Conservation (phyloP, 2,113 vertebrate genomes). For the Mungos mungo region DNA sequence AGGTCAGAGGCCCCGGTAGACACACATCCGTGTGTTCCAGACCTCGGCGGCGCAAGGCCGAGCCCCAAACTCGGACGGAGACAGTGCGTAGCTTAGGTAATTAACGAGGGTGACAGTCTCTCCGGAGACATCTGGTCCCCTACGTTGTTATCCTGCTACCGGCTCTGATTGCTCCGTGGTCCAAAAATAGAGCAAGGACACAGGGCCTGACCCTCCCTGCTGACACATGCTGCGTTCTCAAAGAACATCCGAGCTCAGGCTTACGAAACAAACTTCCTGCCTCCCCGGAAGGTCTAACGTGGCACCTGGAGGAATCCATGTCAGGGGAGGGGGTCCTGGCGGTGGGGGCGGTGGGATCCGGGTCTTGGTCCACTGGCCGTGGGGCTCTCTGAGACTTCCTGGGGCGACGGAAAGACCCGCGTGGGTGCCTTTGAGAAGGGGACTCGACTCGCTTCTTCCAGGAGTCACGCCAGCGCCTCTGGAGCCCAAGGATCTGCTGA, state of each 20-base stretch:
- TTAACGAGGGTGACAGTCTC: slow-evolving; percentile 69
- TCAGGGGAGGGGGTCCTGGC: fast-evolving
- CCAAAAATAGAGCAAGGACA: slow-evolving; percentile 70
- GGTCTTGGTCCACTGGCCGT: background rate
- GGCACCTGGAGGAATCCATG: fast-evolving
- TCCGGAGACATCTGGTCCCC: slow-evolving; percentile 78
- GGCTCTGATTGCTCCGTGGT: slow-evolving; percentile 51
- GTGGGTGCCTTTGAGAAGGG: background rate
- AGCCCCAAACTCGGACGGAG: slow-evolving; percentile 56
- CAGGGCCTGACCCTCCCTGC: slow-evolving; percentile 42
- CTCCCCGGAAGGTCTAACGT: fast-evolving
- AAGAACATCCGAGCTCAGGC: background rate
- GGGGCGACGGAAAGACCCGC: background rate
- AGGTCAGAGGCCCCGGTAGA: slow-evolving; percentile 80
- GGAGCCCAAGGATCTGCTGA: background rate
- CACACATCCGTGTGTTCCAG: slow-evolving; percentile 42
- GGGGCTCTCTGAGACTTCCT: background rate
- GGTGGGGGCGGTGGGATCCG: fast-evolving
- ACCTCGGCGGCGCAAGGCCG: background rate
- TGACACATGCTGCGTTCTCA: background rate
- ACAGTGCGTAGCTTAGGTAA: slow-evolving; percentile 76
- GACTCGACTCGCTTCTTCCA: background rate
- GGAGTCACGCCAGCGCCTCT: background rate
- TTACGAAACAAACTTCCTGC: background rate
- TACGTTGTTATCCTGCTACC: slow-evolving; percentile 47